Conservation (phyloP, 2,113 vertebrate genomes). For the Heloderma charlesbogerti region DNA sequence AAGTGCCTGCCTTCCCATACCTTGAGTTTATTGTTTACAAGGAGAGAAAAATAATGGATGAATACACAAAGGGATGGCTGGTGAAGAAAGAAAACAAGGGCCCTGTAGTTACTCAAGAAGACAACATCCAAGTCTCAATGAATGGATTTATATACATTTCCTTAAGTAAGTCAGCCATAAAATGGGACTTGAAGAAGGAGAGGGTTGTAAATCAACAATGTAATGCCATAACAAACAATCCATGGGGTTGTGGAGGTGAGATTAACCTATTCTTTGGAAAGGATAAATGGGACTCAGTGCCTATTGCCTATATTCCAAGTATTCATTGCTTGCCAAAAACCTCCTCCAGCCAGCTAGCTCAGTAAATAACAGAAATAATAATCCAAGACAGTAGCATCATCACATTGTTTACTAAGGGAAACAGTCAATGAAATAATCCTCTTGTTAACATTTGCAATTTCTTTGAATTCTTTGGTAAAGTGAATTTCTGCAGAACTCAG, state of each 20-base stretch:
- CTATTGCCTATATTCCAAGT: neutral
- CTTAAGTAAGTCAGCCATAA: slow-evolving; percentile 1
- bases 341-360: neutral
- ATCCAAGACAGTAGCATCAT: neutral
- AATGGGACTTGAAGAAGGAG: neutral
- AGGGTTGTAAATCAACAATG: neutral
- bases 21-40: slow-evolving; percentile 43
- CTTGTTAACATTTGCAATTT: neutral
- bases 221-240: neutral
- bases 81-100: slow-evolving; percentile 36
- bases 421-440: neutral
- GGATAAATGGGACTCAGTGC: neutral
- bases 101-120: slow-evolving; percentile 5
- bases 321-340: neutral
- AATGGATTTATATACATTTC: neutral
- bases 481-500: neutral
- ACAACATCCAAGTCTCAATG: neutral
- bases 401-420: neutral
- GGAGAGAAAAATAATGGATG: slow-evolving; percentile 25
- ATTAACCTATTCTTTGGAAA: neutral
- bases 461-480: neutral
- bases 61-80: slow-evolving; percentile 15
- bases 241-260: neutral
- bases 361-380: neutral
- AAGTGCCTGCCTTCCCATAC: neutral